Conservation (phyloP, 1,140 invertebrate genomes). For the Vanessa tameamea region DNA sequence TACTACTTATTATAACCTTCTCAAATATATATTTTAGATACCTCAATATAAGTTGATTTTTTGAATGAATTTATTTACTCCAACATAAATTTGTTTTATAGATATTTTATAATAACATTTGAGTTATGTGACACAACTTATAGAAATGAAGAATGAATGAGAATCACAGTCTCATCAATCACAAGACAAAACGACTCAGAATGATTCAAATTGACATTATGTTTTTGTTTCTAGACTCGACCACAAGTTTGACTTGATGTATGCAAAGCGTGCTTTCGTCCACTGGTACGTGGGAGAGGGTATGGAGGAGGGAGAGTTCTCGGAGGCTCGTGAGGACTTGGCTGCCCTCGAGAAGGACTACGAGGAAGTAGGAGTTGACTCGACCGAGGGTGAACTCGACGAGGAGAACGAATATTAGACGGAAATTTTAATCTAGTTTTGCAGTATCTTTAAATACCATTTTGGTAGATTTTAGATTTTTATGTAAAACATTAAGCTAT, state of each 20-base stretch:
- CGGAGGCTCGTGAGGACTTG: conserved; percentile 92
- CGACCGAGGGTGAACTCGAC: conserved; percentile 85
- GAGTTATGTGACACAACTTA: too few species aligned
- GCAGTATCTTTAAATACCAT: conserved; percentile 21
- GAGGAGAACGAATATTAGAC: conserved; percentile 82
- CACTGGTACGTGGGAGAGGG: conserved; percentile 93
- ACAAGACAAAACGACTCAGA: background rate
- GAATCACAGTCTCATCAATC: too few species aligned
- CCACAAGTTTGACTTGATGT: conserved; percentile 92
- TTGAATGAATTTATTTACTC: too few species aligned
- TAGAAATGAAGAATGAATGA: too few species aligned
- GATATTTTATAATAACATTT: too few species aligned
- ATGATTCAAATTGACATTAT: background rate
- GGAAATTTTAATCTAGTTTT: conserved; percentile 18
- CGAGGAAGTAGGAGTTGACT: conserved; percentile 90
- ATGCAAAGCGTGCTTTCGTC: conserved; percentile 87
- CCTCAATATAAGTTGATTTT: too few species aligned
- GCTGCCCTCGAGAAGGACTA: conserved; percentile 93
- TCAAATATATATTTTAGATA: too few species aligned
- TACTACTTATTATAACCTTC: background rate
- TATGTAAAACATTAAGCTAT: background rate
- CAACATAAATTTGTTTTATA: too few species aligned
- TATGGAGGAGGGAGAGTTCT: conserved; percentile 94
- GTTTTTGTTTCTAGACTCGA: conserved; percentile 81
- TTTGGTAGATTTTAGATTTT: conserved; percentile 29